phyloP scores from a whole-genome alignment of 2,113 vertebrate species.

The Pitta sordida region DNA sequence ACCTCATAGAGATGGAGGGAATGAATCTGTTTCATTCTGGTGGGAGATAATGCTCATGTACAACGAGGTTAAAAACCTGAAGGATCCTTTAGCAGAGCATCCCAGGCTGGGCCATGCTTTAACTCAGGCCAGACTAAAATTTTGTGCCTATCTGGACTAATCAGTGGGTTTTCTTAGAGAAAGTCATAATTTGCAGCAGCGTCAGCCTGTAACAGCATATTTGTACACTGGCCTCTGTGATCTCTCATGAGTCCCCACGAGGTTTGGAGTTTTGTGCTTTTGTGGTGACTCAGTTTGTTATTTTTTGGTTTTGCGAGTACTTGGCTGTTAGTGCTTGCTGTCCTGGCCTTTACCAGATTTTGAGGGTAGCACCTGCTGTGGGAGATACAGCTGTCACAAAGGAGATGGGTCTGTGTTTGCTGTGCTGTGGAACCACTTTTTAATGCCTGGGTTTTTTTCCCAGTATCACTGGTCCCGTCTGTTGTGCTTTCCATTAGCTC shows the following conservation, averaged over 20 bases:
- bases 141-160: not conserved
- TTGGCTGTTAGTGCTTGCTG: not conserved
- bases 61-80: not conserved
- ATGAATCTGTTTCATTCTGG: not conserved
- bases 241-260: not conserved
- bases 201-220: accelerated
- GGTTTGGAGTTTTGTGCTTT: not conserved
- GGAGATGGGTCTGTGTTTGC: not conserved
- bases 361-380: not conserved
- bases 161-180: not conserved
- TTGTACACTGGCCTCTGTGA: not conserved
- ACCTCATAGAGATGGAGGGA: not conserved
- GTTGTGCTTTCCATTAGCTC: not conserved
- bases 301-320: not conserved
- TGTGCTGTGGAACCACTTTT: not conserved
- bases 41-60: not conserved
- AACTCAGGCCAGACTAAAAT: not conserved
- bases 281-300: not conserved
- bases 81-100: not conserved
- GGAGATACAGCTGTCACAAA: not conserved
- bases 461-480: not conserved
- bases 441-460: not conserved
- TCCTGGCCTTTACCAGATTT: not conserved
- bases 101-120: not conserved
- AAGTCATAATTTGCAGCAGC: not conserved